Percentiles rank a stretch among this genome's conserved stretches.
Conservation (phyloP, 2,113 vertebrate species). For the Pangasianodon gigas region DNA sequence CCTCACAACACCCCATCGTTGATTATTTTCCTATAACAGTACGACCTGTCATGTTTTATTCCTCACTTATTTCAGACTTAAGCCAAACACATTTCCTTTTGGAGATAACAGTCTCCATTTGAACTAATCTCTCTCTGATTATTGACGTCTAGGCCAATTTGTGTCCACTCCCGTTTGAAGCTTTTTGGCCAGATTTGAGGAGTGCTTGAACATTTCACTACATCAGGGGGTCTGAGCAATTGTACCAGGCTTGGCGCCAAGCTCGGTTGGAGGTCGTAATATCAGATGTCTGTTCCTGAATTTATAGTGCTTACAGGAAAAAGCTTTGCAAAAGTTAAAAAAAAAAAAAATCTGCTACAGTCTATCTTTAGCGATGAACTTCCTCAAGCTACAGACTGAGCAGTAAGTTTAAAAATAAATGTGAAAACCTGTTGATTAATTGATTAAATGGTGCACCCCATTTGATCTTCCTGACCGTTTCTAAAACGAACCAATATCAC, state of each 20-base stretch:
- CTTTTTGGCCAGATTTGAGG: not conserved
- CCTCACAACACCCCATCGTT: not conserved
- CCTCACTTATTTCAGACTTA: not conserved
- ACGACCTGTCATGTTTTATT: not conserved
- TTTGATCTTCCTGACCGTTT: not conserved
- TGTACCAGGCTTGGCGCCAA: constrained; percentile 8
- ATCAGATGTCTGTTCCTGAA: constrained; percentile 4
- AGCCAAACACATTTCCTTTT: not conserved
- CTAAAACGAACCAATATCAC: not conserved
- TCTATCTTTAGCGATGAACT: not conserved
- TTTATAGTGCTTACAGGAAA: not conserved
- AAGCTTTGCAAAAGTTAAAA: not conserved
- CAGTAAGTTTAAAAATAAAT: not conserved
- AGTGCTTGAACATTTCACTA: constrained; percentile 15
- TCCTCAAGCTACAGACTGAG: not conserved
- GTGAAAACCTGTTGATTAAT: not conserved
- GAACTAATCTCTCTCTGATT: not conserved
- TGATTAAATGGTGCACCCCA: not conserved
- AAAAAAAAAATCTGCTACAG: not conserved
- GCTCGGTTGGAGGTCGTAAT: constrained; percentile 2
- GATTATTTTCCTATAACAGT: not conserved
- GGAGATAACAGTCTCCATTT: not conserved
- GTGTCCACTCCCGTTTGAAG: not conserved
- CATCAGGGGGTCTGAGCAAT: constrained; percentile 26
- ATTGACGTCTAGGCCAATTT: not conserved